Percentiles rank a stretch among this genome's conserved stretches.
phyloP scores from a whole-genome alignment of 2,888 invertebrate genomes.

The Diaperis boleti region DNA sequence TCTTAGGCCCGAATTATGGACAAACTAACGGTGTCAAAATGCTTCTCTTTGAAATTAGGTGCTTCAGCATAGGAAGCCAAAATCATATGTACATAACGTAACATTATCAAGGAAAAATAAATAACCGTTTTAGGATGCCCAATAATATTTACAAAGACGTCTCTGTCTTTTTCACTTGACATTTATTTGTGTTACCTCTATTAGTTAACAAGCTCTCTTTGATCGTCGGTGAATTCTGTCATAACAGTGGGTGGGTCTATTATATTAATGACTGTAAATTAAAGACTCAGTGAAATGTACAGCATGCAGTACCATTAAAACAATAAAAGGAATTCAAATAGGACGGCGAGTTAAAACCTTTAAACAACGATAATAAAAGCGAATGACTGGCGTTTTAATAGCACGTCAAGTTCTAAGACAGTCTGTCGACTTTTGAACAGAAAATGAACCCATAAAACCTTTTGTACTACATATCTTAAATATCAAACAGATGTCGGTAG shows the following conservation, averaged over 20 bases:
- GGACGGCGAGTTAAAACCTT: constrained; percentile 19
- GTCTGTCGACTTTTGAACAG: constrained; percentile 36
- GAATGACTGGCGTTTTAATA: constrained; percentile 40
- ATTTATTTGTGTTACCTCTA: too few relatives aligned
- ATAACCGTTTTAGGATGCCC: too few relatives aligned
- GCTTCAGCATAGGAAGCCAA: too few relatives aligned
- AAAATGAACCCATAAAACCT: constrained; percentile 38
- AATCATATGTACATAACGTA: too few relatives aligned
- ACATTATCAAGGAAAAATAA: too few relatives aligned
- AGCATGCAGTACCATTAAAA: constrained; percentile 28
- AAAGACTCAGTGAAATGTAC: constrained; percentile 31
- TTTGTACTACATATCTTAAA: constrained; percentile 39
- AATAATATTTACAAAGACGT: too few relatives aligned
- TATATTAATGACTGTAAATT: constrained; percentile 31
- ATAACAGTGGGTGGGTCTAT: constrained; percentile 34
- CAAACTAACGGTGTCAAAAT: too few relatives aligned
- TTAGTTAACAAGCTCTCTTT: constrained; percentile 33
- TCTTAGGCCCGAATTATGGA: too few relatives aligned
- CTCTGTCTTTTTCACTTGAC: too few relatives aligned
- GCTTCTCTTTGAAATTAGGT: too few relatives aligned
- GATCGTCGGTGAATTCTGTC: constrained; percentile 20
- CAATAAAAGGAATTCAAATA: constrained; percentile 27
- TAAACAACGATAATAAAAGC: constrained; percentile 34
- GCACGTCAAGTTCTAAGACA: constrained; percentile 32
- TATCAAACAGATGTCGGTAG: constrained; percentile 39